Percentiles rank a stretch among this genome's conserved stretches.
These are phyloP conservation scores for Drosophila micromelanica DNA, from an alignment of 1,140 invertebrate genomes.

Conservation along the genomic window DNA sequence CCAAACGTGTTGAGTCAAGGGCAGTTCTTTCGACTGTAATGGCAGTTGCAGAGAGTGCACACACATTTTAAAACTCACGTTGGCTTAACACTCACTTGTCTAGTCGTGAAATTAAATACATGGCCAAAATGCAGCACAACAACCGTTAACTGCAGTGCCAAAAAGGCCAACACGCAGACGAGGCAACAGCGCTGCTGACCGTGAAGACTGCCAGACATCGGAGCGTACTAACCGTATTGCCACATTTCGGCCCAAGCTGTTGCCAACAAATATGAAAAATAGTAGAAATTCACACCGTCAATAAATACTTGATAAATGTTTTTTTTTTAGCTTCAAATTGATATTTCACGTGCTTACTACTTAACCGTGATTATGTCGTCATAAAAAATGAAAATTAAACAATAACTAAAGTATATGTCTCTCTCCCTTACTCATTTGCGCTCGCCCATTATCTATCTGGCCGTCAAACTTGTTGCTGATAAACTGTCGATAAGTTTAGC, in stretches of 20 bases:
- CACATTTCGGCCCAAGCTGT: slow-evolving; percentile 1
- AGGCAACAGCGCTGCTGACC: slow-evolving; percentile 16
- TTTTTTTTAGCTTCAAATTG: slow-evolving; percentile 6
- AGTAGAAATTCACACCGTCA: slow-evolving; percentile 32
- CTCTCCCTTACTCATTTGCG: background rate
- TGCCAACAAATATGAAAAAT: slow-evolving; percentile 10
- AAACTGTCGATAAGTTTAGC: slow-evolving; percentile 69
- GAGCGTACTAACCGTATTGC: slow-evolving; percentile 22
- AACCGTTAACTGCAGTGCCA: slow-evolving; percentile 34
- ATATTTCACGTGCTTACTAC: slow-evolving; percentile 26
- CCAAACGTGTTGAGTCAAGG: slow-evolving; percentile 1
- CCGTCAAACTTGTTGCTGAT: slow-evolving; percentile 68
- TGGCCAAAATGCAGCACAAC: background rate
- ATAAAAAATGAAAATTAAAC: slow-evolving; percentile 7
- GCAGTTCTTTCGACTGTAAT: background rate
- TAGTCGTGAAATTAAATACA: background rate
- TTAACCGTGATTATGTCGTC: slow-evolving; percentile 27
- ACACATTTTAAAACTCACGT: background rate
- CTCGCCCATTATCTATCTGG: slow-evolving; percentile 7
- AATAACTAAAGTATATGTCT: slow-evolving; percentile 20
- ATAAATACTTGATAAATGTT: background rate
- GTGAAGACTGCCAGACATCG: slow-evolving; percentile 37
- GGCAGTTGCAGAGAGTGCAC: background rate
- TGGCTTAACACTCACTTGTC: slow-evolving; percentile 20
- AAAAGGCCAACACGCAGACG: slow-evolving; percentile 12